Conservation (phyloP, 2,888 invertebrate species). For the Mythimna ferrago region DNA sequence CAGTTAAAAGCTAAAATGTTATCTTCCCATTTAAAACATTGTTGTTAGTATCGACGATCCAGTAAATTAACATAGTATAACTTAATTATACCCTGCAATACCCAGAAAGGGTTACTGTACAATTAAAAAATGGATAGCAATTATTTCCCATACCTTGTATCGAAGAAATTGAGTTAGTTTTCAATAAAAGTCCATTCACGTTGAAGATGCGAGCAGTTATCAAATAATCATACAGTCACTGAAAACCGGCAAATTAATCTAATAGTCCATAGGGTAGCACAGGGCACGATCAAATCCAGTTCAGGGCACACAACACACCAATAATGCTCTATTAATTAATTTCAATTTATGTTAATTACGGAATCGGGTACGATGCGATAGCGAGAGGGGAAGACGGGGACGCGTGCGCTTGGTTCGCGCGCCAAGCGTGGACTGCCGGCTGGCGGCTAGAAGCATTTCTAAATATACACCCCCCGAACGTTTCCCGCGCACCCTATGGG, state of each 20-base stretch:
- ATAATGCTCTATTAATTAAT: conserved; percentile 75
- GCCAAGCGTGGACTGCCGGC: conserved; percentile 84
- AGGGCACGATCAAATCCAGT: conserved; percentile 82
- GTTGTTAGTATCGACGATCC: conserved; percentile 27
- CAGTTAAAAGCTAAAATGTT: conserved; percentile 21
- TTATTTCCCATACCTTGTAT: conserved; percentile 78
- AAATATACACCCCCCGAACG: conserved; percentile 88
- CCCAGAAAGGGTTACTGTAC: conserved; percentile 38
- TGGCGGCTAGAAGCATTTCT: conserved; percentile 81
- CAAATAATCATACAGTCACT: conserved; percentile 72
- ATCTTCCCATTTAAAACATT: conserved; percentile 17
- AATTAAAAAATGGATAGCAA: conserved; percentile 56
- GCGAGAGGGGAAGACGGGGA: conserved; percentile 68
- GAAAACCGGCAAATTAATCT: conserved; percentile 53
- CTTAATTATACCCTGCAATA: conserved; percentile 51
- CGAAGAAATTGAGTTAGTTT: conserved; percentile 70
- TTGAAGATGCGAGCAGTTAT: conserved; percentile 67
- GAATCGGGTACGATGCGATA: conserved; percentile 77
- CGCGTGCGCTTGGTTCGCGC: conserved; percentile 79
- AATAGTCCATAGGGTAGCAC: conserved; percentile 76
- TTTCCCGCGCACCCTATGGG: conserved; percentile 83
- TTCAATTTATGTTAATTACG: conserved; percentile 83
- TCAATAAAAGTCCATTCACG: conserved; percentile 78
- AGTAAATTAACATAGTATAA: conserved; percentile 36
- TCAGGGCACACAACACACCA: conserved; percentile 80